Evolutionary conservation across 1,140 invertebrate genomes (phyloP), one percentile per base, ranked within the genome.

Genomic region (Elymnias hypermnestra): DNA sequence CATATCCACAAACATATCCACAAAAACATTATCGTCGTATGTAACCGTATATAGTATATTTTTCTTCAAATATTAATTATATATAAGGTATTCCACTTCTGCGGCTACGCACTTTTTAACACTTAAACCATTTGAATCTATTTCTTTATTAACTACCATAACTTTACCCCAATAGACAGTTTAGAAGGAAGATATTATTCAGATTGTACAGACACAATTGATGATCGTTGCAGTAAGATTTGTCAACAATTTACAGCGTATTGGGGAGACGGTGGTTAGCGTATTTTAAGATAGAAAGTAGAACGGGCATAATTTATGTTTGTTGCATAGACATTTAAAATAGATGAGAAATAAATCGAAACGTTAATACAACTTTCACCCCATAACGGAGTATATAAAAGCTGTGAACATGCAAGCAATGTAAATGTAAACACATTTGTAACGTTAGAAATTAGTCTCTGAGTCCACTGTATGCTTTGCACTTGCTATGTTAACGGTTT

Each of bases 301-400:
- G 47, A 28, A 38, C 36, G 22, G 25, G 15, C 40, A 39, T 51
- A 29, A 42, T 49, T 56, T 53, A 53, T 42, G 51, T 47, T 14
- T 21, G 31, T 41, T 28, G 41, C 29, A 42, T 46, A 46, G 26
- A 42, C 48, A 43, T 57, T 57, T 47, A 52, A 41, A 50, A 50
- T 56, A 51, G 48, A 52, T 47, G 43, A 42, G 42, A 38, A 43
- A 52, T 52, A 52, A 52, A 57, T 57, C 39, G 43, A 46, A 43
- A 47, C 38, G 41, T 52, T 52, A 57, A 57, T 57, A 52, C 35
- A 12, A 21, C 48, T 57, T 57, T 52, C 48, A 38, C 43, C 9
- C 41, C 29, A 18, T 31, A 52, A 18, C 28, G 26, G 15, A 33
- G 29, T 8, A 33, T 37, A 35, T 52, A 38, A 41, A 26, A 28